Percentiles rank a stretch among this genome's conserved stretches.
Conservation (phyloP, 2,888 invertebrate genomes). For the Tipula vernalis region DNA sequence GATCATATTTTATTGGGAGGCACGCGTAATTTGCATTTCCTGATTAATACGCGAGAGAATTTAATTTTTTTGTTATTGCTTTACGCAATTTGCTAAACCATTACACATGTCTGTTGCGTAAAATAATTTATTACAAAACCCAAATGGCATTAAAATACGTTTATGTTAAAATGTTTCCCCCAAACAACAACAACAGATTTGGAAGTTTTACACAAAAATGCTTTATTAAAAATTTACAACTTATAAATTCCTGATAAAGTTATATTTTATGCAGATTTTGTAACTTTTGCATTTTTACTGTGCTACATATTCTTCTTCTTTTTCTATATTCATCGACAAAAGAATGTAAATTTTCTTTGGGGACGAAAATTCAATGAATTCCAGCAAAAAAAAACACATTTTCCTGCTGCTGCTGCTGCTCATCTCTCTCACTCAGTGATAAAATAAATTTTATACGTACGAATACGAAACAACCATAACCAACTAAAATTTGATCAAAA, state of each 20-base stretch:
- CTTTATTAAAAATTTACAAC: neutral
- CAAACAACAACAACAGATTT: neutral
- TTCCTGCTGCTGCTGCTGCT: neutral
- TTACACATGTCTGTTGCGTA: no score
- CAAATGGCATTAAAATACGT: no score
- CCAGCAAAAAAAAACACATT: neutral
- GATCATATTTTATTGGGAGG: neutral
- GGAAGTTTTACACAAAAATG: neutral
- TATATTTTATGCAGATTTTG: neutral
- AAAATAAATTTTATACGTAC: neutral
- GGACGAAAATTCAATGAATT: neutral
- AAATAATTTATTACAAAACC: no score
- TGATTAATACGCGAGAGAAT: neutral
- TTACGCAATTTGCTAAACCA: neutral
- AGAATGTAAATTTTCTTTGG: neutral
- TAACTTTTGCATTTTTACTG: neutral
- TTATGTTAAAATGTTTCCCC: neutral
- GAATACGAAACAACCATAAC: neutral
- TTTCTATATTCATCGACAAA: neutral
- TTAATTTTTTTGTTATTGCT: neutral
- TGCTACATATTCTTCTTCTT: neutral
- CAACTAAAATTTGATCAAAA: neutral
- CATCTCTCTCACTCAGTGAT: neutral
- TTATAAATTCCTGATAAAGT: neutral
- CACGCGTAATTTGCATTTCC: neutral